Conservation (phyloP, 2,888 invertebrate genomes). For the Sarcophaga subvicina region DNA sequence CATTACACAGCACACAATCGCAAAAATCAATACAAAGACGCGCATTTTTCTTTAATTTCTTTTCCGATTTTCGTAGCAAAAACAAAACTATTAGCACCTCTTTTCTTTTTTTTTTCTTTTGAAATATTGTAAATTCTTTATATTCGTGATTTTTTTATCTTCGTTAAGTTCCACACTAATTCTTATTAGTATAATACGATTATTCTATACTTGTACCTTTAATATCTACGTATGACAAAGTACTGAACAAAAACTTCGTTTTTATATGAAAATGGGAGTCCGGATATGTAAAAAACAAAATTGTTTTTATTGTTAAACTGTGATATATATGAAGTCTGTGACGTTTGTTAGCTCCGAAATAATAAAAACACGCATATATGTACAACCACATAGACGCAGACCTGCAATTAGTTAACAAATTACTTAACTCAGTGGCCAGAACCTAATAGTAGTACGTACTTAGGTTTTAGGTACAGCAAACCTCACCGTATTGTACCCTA, state of each 20-base stretch:
- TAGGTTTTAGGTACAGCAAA: no score
- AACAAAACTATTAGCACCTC: constrained; percentile 22
- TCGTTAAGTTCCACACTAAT: neutral
- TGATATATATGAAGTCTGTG: neutral
- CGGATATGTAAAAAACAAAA: constrained; percentile 39
- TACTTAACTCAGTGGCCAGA: neutral
- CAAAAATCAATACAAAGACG: constrained; percentile 28
- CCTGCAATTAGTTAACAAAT: neutral
- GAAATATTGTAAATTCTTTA: neutral
- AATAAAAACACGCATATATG: constrained; percentile 31
- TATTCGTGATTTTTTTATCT: constrained; percentile 2
- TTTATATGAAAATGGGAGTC: constrained; percentile 44
- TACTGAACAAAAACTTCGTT: constrained; percentile 11
- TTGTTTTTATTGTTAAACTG: neutral
- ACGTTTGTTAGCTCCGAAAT: constrained; percentile 28
- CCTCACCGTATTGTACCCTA: no score
- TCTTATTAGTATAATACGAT: constrained; percentile 6
- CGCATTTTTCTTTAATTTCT: constrained; percentile 47
- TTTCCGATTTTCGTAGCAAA: neutral
- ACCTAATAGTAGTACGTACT: no score
- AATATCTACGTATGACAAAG: constrained; percentile 44
- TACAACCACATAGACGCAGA: neutral
- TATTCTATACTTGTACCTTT: constrained; percentile 50
- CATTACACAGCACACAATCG: constrained; percentile 41
- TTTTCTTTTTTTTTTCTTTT: neutral